Evolutionary conservation across 2,888 invertebrate genomes (phyloP), one percentile per base, ranked within the genome.

Genomic region (Leistus spinibarbis): DNA sequence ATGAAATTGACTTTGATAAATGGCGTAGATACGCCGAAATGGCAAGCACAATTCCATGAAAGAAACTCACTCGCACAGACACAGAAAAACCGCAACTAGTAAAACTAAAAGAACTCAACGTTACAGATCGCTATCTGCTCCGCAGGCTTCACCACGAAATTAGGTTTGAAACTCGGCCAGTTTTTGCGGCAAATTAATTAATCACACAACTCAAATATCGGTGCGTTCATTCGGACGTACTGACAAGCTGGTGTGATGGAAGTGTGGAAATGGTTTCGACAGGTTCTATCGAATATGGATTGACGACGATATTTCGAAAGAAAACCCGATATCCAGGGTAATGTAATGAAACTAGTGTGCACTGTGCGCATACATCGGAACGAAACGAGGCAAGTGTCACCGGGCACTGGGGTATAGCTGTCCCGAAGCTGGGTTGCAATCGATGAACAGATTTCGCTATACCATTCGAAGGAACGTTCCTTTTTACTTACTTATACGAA

Each of bases 1-100:
- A 68, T 74, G 73, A 74, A 75, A 75, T 73, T 75, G 75, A 75
- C 68, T 75, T 75, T 75, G 75, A 75, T 75, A 69, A 75, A 75
- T 75, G 75, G 64, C 64, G 62, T 40, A 75, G 68, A 75, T 75
- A 69, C 69, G 62, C 67, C 17, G 60, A 40, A 74, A 72, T 56
- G 56, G 66, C 40, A 13, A 7, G 20, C 65, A 67, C 20, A 73
- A 53, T 73, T 73, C 17, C 10, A 40, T 53, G 72, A 57, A 72
- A 72, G 72, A 72, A 72, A 64, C 72, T 53, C 70, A 23, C 70
- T 57, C 19, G 65, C 24, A 56, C 56, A 60, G 67, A 67, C 65
- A 67, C 56, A 72, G 65, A 65, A 72, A 71, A 64, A 72, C 23
- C 65, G 57, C 3, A 24, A 40, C n/a, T 60, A 20, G 17, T 20